These are phyloP conservation scores for Tenthredo amoena DNA, from an alignment of 2,888 invertebrate genomes.

Conservation along the genomic window DNA sequence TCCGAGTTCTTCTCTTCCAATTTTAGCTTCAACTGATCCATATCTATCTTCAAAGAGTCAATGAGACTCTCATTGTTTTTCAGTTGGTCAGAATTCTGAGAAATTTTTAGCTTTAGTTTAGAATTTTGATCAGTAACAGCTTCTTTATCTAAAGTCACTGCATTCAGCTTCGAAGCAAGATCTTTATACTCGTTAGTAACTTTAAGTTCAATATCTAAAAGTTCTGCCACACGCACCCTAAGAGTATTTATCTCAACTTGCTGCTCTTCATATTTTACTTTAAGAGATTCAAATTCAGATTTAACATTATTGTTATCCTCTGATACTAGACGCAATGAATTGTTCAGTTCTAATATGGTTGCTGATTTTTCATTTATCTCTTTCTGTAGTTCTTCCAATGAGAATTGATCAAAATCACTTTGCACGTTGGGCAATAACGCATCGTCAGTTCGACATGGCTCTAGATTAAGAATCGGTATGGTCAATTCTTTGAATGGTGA, in stretches of 20 bases:
- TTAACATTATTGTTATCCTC: constrained; percentile 26
- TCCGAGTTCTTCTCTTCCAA: constrained; percentile 51
- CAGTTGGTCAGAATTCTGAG: constrained; percentile 22
- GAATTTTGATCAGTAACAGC: constrained; percentile 36
- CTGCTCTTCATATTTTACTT: constrained; percentile 17
- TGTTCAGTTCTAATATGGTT: background rate
- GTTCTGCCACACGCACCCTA: background rate
- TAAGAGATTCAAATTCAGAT: background rate
- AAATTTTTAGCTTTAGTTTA: constrained; percentile 22
- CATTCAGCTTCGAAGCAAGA: background rate
- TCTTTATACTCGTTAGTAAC: constrained; percentile 10
- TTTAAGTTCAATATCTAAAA: background rate
- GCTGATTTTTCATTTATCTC: background rate
- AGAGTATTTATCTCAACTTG: constrained; percentile 28
- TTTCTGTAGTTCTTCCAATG: background rate
- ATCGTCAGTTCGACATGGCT: background rate
- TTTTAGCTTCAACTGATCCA: constrained; percentile 63
- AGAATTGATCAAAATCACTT: background rate
- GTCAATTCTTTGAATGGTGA: no score
- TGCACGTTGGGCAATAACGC: background rate
- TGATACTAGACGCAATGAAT: background rate
- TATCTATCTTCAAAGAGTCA: constrained; percentile 75
- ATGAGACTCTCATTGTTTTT: constrained; percentile 63
- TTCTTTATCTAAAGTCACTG: background rate
- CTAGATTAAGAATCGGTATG: background rate